Base-by-base conservation (phyloP, 1,140 invertebrate genomes). In the Caenorhabditis latens region DNA sequence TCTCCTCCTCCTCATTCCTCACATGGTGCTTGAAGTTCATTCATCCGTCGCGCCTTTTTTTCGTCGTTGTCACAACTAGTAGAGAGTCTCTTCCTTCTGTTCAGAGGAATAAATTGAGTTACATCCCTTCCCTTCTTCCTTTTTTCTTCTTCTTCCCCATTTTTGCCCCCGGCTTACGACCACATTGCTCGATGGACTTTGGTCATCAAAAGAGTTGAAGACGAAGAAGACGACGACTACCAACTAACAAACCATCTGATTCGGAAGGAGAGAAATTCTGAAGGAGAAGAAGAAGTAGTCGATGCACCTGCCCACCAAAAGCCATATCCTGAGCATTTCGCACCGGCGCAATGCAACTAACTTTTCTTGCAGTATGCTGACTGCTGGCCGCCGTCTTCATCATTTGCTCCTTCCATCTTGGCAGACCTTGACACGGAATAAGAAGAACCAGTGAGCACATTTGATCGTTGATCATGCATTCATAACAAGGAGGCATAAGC, bases 211-310 rank as follows among this genome's bases (percentile, higher is more conserved):
- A 13, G 71, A 75, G 42, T 42, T 46, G 43, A n/a, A 7, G 65
- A 46, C 9, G 67, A 50, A 40, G 71, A 50, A 19, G 43, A 24
- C 40, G 21, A 50, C 71, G 7, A 79, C 71, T 11, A 50, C 13
- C 43, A 50, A 50, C 71, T 79, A 79, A 79, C 71, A 50, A 79
- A 79, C 71, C 71, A 79, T 79, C 71, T 79, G 71, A 79, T 79
- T 79, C 71, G 42, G 40, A 71, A 46, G 42, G 24, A 46, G 19
- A 11, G 21, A 50, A 50, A 24, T 50, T 50, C 46, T 79, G 71
- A 24, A 43, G 32, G 16, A 40, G 32, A 40, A 40, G 24, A 65
- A 65, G 46, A 79, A 16, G 57, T 0, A 24, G 43, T 79, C 71
- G n/a, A 24, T 79, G 71, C 71, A 79, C 71, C 71, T 79, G 71